Evolutionary conservation across 2,888 invertebrate genomes (phyloP).

Genomic region (Synanthedon vespiformis): DNA sequence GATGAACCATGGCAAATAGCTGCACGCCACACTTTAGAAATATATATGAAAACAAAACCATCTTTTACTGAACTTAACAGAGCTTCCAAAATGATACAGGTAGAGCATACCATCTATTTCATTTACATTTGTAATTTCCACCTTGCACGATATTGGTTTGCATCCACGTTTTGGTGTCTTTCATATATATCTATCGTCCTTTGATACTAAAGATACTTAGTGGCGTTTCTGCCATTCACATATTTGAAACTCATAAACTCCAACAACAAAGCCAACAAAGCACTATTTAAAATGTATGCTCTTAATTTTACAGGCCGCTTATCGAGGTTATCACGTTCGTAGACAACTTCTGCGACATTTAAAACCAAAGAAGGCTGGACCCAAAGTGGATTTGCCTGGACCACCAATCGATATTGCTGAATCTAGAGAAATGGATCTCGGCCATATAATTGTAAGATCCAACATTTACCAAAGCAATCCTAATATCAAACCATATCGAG

Average conservation of each 20-base stretch:
- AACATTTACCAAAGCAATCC: not conserved
- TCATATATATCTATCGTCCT: too few relatives aligned
- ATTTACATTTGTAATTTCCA: too few relatives aligned
- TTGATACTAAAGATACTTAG: too few relatives aligned
- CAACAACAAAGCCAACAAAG: not conserved
- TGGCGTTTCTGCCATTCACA: too few relatives aligned
- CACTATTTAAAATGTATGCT: not conserved
- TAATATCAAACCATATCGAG: too few relatives aligned
- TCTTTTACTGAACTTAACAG: conserved; percentile 37
- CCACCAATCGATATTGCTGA: conserved; percentile 42
- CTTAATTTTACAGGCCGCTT: conserved; percentile 41
- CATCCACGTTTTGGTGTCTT: too few relatives aligned
- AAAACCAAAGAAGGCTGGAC: conserved; percentile 18
- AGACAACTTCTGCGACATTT: conserved; percentile 39
- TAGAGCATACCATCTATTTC: conserved; percentile 6
- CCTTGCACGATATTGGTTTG: too few relatives aligned
- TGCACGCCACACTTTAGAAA: conserved; percentile 41
- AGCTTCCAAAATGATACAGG: conserved; percentile 51
- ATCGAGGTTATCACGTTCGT: conserved; percentile 50
- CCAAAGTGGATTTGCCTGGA: conserved; percentile 37
- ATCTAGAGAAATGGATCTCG: conserved; percentile 48
- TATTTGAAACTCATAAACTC: too few relatives aligned
- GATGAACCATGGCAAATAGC: conserved; percentile 54
- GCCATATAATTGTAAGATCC: conserved; percentile 41
- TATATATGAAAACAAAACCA: conserved; percentile 52